Evolutionary conservation across 1,140 invertebrate species (phyloP).

Genomic region (Platorchestia sp.): DNA sequence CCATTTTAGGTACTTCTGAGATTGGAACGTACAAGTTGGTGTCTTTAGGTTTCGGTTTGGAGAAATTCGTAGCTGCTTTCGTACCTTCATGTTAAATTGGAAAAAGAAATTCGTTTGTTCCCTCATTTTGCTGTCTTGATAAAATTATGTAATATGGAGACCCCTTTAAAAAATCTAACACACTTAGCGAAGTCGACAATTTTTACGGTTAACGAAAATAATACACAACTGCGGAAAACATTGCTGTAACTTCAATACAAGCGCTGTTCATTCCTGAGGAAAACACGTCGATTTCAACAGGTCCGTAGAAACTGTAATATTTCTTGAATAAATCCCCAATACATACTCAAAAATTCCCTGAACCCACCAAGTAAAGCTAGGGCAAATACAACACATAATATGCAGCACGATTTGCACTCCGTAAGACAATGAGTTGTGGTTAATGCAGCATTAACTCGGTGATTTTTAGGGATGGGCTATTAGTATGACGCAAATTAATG

Average conservation of each 20-base stretch:
- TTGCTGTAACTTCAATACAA: neutral
- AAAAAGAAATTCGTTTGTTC: neutral
- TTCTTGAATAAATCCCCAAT: neutral
- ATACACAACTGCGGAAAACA: neutral
- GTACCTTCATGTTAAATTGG: neutral
- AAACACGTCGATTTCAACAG: neutral
- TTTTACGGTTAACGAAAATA: neutral
- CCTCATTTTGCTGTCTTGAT: neutral
- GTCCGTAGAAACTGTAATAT: neutral
- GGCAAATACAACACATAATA: neutral
- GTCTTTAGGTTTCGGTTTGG: neutral
- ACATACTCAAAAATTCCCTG: neutral
- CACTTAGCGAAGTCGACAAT: neutral
- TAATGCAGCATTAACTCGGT: too few species aligned
- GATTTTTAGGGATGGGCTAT: too few species aligned
- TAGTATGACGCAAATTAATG: too few species aligned
- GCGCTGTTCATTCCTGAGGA: neutral
- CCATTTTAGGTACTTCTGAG: neutral
- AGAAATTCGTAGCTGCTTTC: neutral
- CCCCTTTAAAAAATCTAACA: neutral
- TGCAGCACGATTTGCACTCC: neutral
- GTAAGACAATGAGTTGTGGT: too few species aligned
- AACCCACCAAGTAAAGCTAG: neutral
- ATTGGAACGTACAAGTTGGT: neutral
- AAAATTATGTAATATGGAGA: neutral